phyloP scores from a whole-genome alignment of 2,113 vertebrate species.

The Corythornis cristatus region DNA sequence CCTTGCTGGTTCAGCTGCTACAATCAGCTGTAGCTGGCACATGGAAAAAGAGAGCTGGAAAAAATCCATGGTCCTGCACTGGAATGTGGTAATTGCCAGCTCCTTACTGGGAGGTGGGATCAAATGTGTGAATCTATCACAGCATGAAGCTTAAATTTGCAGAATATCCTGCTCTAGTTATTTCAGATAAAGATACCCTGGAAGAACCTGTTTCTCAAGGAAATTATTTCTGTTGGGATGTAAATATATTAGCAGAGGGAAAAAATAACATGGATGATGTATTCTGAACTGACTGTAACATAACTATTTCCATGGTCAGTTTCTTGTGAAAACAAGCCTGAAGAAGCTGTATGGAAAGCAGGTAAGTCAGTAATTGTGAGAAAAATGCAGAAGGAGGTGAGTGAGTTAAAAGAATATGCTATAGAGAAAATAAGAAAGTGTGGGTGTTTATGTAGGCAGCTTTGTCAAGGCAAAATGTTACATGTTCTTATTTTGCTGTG shows the following conservation, averaged over 20 bases:
- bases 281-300: not conserved
- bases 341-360: not conserved
- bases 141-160: not conserved
- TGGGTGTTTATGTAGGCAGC: slow-evolving; percentile 21
- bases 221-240: not conserved
- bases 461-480: slow-evolving; percentile 45
- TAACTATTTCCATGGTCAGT: not conserved
- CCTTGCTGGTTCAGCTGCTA: not conserved
- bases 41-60: not conserved
- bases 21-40: not conserved
- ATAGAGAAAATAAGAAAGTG: slow-evolving; percentile 33
- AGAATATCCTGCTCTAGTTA: not conserved
- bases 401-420: slow-evolving; percentile 2
- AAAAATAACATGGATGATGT: not conserved
- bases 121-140: not conserved
- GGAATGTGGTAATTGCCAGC: slow-evolving; percentile 32
- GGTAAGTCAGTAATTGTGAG: not conserved
- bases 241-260: not conserved
- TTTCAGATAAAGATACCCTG: not conserved
- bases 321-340: not conserved
- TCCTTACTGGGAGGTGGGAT: not conserved
- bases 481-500: slow-evolving; percentile 39
- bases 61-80: not conserved
- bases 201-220: not conserved
- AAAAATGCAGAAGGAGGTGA: not conserved